These are phyloP conservation scores for Pocillopora damicornis DNA, from an alignment of 64 coral and sea anemone genomes.

Conservation along the genomic window DNA sequence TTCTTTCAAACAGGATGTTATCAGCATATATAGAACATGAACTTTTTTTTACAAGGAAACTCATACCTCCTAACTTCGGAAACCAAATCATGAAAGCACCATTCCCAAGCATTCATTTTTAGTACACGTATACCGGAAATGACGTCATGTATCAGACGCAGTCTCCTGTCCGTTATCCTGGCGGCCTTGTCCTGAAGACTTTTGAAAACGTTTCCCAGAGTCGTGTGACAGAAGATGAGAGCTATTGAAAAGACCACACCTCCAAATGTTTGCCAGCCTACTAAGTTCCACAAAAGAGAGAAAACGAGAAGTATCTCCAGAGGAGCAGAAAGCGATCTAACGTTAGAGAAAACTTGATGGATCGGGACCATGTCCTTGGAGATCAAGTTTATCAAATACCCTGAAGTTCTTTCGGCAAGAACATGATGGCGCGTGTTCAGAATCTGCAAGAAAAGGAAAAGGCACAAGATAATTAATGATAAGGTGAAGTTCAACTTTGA, in stretches of 20 bases:
- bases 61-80: neutral
- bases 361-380: too few relatives aligned
- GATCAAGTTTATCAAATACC: neutral
- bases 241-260: neutral
- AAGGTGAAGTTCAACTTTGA: too few relatives aligned
- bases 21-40: too few relatives aligned
- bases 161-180: slow-evolving; percentile 3
- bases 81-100: slow-evolving; percentile 1
- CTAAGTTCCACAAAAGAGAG: neutral
- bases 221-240: neutral
- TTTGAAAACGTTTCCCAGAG: slow-evolving; percentile 12
- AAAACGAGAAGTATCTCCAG: neutral
- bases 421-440: neutral
- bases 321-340: neutral
- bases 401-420: neutral
- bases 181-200: neutral
- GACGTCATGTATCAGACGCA: slow-evolving; percentile 7
- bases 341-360: too few relatives aligned
- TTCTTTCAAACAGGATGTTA: too few relatives aligned
- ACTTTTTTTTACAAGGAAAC: neutral
- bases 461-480: too few relatives aligned
- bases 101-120: slow-evolving; percentile 36
- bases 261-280: slow-evolving; percentile 26
- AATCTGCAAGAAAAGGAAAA: neutral
- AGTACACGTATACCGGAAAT: slow-evolving; percentile 28